phyloP scores from a whole-genome alignment of 1,140 invertebrate genomes.

The Helicoverpa armigera region DNA sequence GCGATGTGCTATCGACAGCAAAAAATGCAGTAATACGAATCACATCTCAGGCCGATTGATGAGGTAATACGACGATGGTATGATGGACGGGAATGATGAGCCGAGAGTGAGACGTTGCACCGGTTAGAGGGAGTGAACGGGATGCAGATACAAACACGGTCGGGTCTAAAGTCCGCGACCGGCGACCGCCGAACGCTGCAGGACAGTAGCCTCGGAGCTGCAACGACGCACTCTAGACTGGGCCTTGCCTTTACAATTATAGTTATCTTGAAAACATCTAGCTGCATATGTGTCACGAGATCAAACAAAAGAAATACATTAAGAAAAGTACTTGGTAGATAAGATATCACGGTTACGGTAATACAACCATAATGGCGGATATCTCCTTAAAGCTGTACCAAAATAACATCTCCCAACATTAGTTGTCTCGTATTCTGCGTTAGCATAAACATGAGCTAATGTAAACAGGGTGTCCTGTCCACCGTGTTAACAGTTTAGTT shows the following conservation, averaged over 20 bases:
- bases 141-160: slow-evolving; percentile 75
- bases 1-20: slow-evolving; percentile 59
- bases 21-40: slow-evolving; percentile 72
- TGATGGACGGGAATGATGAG: slow-evolving; percentile 59
- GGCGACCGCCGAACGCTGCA: slow-evolving; percentile 55
- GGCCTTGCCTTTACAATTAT: neutral
- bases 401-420: too few species aligned
- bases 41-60: slow-evolving; percentile 66
- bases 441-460: slow-evolving; percentile 23
- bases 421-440: neutral
- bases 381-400: too few species aligned
- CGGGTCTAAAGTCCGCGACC: slow-evolving; percentile 79
- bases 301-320: neutral
- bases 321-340: neutral
- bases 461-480: slow-evolving; percentile 48
- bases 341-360: neutral
- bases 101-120: slow-evolving; percentile 61
- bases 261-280: neutral
- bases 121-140: slow-evolving; percentile 66
- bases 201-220: slow-evolving; percentile 74
- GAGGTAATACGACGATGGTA: slow-evolving; percentile 72
- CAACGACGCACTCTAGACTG: slow-evolving; percentile 15
- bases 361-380: neutral
- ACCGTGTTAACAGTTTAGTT: slow-evolving; percentile 73
- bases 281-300: neutral